Conservation (phyloP, 2,797 vertebrate species). For the Botia almorhae region DNA sequence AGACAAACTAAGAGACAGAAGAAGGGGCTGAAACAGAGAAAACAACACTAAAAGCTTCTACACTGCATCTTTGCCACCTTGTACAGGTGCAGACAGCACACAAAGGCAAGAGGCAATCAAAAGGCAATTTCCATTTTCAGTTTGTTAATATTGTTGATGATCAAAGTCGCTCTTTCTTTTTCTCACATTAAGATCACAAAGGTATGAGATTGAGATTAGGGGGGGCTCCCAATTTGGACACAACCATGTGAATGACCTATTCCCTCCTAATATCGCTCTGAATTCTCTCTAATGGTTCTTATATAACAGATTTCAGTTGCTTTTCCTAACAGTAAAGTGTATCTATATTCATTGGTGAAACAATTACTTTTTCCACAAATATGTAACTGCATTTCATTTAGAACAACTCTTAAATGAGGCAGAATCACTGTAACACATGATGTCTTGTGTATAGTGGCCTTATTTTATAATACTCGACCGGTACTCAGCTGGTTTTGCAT, state of each 20-base stretch:
- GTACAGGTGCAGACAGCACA: not conserved
- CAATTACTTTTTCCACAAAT: no score
- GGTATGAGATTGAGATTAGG: slow-evolving; percentile 73
- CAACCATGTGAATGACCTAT: slow-evolving; percentile 71
- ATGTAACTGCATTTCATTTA: no score
- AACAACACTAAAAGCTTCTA: slow-evolving; percentile 25
- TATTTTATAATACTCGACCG: slow-evolving; percentile 48
- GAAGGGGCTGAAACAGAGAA: slow-evolving; percentile 58
- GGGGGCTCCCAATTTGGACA: slow-evolving; percentile 77
- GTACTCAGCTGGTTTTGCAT: slow-evolving; percentile 38
- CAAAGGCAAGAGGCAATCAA: slow-evolving; percentile 8
- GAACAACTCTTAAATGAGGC: no score
- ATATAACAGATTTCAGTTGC: slow-evolving; percentile 37
- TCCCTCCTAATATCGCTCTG: slow-evolving; percentile 42
- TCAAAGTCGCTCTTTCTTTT: slow-evolving; percentile 41
- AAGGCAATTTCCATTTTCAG: not conserved
- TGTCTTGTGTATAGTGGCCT: no score
- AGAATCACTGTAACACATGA: no score
- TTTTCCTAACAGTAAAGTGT: no score
- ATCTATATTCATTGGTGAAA: no score
- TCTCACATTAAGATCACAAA: slow-evolving; percentile 71
- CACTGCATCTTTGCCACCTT: not conserved
- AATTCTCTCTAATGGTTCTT: slow-evolving; percentile 64
- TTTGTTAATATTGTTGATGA: slow-evolving; percentile 23
- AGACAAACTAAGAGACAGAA: slow-evolving; percentile 70